Base-by-base conservation (phyloP, 2,113 vertebrate species). In the Galbula dea region DNA sequence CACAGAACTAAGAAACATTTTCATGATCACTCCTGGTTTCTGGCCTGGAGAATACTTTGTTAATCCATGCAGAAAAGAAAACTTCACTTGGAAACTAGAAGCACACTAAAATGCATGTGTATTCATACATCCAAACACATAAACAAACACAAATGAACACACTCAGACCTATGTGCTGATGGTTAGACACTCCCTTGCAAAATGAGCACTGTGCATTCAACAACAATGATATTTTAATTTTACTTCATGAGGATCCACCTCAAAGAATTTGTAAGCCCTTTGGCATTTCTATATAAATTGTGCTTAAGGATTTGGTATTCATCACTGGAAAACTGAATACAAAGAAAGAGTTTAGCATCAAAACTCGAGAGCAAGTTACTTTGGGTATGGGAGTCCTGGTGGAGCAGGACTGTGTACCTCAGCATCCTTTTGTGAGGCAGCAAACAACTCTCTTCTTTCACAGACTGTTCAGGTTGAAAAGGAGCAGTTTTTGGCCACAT, bases 91-190 rank as follows among this genome's bases (percentile, higher is more conserved):
- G 85, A 51, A 68, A 48, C 4, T 57, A 30, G 37, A 52, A 73
- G 5, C 30, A 54, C 27, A 7, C 52, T 37, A 54, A 57, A 34
- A 24, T 37, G 3, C 7, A 6, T 7, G 1, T 10, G 7, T 41
- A 8, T 16, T 5, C 32, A 21, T 36, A 62, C 5, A 3, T 26
- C 11, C 3, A 39, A 18, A 13, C 4, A 61, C 27, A n/a, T 6
- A 90, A 34, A 6, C 10, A 30, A 34, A 59, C 12, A 51, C 10
- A 72, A 23, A 18, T 2, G 26, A 48, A 22, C 0, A 0, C 5
- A 4, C 37, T n/a, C 29, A 14, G 41, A 15, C 14, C 21, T 69
- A 17, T 46, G 11, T 43, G 16, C 5, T 45, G 22, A 36, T 41
- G 6, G 21, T 57, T 16, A 68, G 45, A 2, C 10, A 21, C 6